phyloP scores from a whole-genome alignment of 1,140 invertebrate species.

The Paraescarpia echinospica region DNA sequence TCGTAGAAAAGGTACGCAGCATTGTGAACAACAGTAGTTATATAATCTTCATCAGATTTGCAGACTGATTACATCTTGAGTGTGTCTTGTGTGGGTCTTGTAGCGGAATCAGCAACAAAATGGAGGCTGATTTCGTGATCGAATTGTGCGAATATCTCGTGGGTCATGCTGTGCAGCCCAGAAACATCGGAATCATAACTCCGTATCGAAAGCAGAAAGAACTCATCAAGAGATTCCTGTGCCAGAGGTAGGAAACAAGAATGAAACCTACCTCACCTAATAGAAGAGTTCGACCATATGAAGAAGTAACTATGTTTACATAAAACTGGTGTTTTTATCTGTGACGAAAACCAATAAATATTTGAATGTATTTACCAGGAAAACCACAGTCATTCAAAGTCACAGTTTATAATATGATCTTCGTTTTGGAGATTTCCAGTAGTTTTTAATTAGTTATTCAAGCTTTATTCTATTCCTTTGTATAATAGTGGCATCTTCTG shows the following conservation, averaged over 20 bases:
- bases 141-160: constrained; percentile 40
- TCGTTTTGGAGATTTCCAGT: not conserved
- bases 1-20: no score
- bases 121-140: constrained; percentile 46
- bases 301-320: not conserved
- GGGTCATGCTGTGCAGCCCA: constrained; percentile 5
- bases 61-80: not conserved
- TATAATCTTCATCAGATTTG: no score
- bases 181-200: constrained; percentile 49
- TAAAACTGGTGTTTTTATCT: not conserved
- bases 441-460: not conserved
- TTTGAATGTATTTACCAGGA: not conserved
- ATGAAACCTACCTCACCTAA: not conserved
- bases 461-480: not conserved
- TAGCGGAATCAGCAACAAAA: constrained; percentile 44
- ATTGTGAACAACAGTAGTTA: no score
- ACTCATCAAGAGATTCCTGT: constrained; percentile 31
- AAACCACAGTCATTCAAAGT: not conserved
- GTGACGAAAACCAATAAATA: not conserved
- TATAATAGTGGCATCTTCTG: no score
- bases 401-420: no score
- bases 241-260: constrained; percentile 30
- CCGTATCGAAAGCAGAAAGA: constrained; percentile 49
- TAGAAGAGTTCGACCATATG: not conserved
- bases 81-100: not conserved